Percentiles rank a stretch among this genome's conserved stretches.
Evolutionary conservation across 2,888 invertebrate species (phyloP).

Genomic region (Lymantria dispar): DNA sequence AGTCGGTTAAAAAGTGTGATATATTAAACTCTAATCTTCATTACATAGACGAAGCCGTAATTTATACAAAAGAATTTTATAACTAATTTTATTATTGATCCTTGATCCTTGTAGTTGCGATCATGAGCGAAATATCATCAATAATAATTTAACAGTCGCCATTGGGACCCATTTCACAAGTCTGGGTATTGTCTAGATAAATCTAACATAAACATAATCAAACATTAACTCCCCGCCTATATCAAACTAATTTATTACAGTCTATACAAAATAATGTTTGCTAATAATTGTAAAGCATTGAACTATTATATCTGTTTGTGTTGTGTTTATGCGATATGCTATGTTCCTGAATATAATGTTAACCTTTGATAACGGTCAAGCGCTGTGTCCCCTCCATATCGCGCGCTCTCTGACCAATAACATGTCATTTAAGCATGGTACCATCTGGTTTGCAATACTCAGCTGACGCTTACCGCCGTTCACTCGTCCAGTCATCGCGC

Average conservation of each 20-base stretch:
- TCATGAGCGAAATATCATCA: too few species aligned
- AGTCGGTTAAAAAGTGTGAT: too few species aligned
- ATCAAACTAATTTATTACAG: conserved; percentile 46
- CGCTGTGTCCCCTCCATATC: conserved; percentile 40
- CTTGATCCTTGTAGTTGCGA: too few species aligned
- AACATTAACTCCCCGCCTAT: conserved; percentile 16
- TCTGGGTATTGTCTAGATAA: conserved; percentile 25
- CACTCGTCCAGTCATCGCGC: conserved; percentile 56
- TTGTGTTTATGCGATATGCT: conserved; percentile 31
- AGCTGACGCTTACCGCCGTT: conserved; percentile 12
- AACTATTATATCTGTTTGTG: conserved; percentile 48
- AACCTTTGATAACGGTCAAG: conserved; percentile 68
- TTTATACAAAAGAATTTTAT: too few species aligned
- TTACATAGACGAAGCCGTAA: too few species aligned
- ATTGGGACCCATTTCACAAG: conserved; percentile 9
- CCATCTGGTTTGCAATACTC: conserved; percentile 10
- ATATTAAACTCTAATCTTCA: too few species aligned
- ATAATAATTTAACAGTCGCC: not conserved
- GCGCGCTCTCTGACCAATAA: conserved; percentile 56
- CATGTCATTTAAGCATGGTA: conserved; percentile 52
- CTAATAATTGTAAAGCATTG: conserved; percentile 43
- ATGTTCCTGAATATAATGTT: conserved; percentile 34
- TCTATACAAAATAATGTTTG: conserved; percentile 42
- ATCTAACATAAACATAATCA: conserved; percentile 13
- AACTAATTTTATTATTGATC: too few species aligned